Base-by-base conservation (phyloP, 2,797 vertebrate genomes). In the Onychomys arenicola region DNA sequence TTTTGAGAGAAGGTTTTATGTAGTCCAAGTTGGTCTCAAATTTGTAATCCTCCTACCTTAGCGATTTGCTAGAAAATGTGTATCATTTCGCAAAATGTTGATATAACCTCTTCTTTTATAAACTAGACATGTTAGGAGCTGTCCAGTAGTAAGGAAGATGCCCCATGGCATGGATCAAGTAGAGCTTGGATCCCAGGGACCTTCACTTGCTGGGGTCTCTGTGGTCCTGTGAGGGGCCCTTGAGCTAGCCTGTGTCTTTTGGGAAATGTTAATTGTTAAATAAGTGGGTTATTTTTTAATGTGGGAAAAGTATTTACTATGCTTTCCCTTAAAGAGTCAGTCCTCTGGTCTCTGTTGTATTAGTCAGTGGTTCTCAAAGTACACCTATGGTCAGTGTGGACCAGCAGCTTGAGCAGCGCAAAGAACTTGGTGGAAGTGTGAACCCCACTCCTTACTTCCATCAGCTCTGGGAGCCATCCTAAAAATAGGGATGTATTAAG, bases 81-180 rank as follows among this genome's bases (percentile, higher is more conserved):
- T 89, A 59, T 71, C 32, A 23, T 76, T 82, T 94, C 23, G 40
- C 63, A 71, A 63, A 76, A 10, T 19, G 3, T 27, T 85, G 67
- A 43, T n/a, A 17, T 1, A n/a, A 21, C 34, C 59, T 49, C 8
- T 9, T 76, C 34, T 81, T 92, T 63, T n/a, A 52, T 14, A 32
- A 27, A 91, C 69, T 32, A 10, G 8, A 34, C 16, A 16, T 32
- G 49, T 34, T 40, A 37, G 32, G 7, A 11, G 19, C 4, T 69
- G 32, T 2, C 4, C n/a, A 67, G 2, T 0, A 12, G 6, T 32
- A 21, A 77, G 57, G 27, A 5, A 16, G 13, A 6, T 2, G 2
- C 23, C 14, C 16, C 5, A 5, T 4, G 9, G 40, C 4, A 52
- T 19, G 16, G 14, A 8, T 5, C 19, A 57, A 37, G 25, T 1